Percentiles rank a stretch among this genome's conserved stretches.
Conservation (phyloP, 2,888 invertebrate species). For the Acheta domesticus region DNA sequence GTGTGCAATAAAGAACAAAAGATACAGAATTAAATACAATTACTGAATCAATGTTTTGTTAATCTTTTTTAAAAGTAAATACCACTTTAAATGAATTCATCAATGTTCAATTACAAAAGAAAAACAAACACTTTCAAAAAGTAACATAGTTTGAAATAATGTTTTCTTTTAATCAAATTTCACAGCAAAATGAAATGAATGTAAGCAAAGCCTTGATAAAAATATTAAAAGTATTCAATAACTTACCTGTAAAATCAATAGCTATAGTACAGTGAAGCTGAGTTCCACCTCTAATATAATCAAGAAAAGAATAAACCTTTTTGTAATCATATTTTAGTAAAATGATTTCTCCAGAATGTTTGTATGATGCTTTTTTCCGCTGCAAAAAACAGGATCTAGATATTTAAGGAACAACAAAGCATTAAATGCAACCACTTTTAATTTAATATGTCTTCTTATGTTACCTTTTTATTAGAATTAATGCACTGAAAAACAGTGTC, state of each 20-base stretch:
- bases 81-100: too few relatives aligned
- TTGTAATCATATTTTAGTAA: conserved; percentile 39
- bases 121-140: too few relatives aligned
- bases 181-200: too few relatives aligned
- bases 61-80: too few relatives aligned
- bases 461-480: conserved; percentile 43
- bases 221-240: too few relatives aligned
- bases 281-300: conserved; percentile 55
- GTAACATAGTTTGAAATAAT: too few relatives aligned
- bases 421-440: not conserved
- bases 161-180: too few relatives aligned
- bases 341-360: conserved; percentile 48
- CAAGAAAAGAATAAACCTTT: conserved; percentile 52
- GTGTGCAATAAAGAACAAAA: too few relatives aligned
- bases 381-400: conserved; percentile 25
- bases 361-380: conserved; percentile 50
- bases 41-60: too few relatives aligned
- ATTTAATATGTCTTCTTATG: not conserved
- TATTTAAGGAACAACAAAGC: not conserved
- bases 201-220: too few relatives aligned
- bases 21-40: too few relatives aligned
- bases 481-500: conserved; percentile 45
- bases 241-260: conserved; percentile 50
- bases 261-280: conserved; percentile 51
- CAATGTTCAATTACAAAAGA: too few relatives aligned